Evolutionary conservation across 2,888 invertebrate genomes (phyloP).

Genomic region (Metalampra italica): DNA sequence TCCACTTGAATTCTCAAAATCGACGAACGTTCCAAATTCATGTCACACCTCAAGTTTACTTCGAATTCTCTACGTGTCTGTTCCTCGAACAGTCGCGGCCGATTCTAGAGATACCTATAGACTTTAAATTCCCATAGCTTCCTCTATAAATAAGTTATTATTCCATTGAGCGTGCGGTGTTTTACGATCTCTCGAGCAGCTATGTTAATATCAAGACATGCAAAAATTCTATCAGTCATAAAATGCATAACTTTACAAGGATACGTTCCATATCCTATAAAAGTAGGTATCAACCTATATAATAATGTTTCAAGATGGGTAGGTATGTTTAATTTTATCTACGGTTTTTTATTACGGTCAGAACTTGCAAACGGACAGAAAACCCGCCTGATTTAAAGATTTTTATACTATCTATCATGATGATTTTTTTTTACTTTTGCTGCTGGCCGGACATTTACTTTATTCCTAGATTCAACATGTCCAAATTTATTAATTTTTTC

Average conservation of each 20-base stretch:
- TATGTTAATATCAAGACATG: neutral
- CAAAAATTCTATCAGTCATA: neutral
- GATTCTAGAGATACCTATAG: neutral
- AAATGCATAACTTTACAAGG: no score
- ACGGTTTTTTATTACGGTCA: no score
- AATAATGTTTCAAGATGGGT: no score
- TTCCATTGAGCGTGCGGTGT: constrained; percentile 10
- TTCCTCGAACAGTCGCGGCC: constrained; percentile 5
- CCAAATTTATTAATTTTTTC: neutral
- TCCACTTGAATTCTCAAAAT: constrained; percentile 10
- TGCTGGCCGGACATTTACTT: no score
- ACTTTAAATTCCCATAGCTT: constrained; percentile 1
- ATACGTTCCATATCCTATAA: no score
- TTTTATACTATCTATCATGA: no score
- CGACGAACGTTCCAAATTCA: constrained; percentile 6
- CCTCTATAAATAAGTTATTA: constrained; percentile 7
- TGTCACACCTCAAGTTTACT: constrained; percentile 1
- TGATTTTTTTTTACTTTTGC: no score
- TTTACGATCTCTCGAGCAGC: constrained; percentile 4
- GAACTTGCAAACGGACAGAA: no score
- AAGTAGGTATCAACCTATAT: no score
- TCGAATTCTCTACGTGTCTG: constrained; percentile 7
- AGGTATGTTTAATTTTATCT: no score
- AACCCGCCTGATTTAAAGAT: no score
- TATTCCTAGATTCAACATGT: no score